Percentiles rank a stretch among this genome's conserved stretches.
phyloP scores from a whole-genome alignment of 2,888 invertebrate genomes.

The Leucozona laternaria region DNA sequence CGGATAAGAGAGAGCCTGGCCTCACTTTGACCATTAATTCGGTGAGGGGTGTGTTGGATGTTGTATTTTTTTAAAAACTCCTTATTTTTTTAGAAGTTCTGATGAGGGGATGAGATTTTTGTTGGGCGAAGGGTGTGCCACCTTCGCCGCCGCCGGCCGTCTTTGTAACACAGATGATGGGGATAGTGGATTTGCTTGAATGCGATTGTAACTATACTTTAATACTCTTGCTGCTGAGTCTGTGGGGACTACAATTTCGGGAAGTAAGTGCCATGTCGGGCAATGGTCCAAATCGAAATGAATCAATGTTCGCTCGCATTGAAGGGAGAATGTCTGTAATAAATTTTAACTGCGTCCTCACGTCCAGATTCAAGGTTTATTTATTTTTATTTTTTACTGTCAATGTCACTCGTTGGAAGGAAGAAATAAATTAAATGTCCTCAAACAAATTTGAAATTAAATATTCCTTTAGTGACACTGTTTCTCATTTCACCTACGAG shows the following conservation, averaged over 20 bases:
- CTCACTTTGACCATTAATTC: conserved; percentile 68
- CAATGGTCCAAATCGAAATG: conserved; percentile 74
- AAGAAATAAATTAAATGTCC: conserved; percentile 14
- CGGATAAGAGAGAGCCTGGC: not conserved
- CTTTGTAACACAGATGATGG: conserved; percentile 30
- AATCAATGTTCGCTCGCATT: conserved; percentile 61
- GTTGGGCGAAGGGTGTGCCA: not conserved
- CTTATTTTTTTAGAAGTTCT: conserved; percentile 31
- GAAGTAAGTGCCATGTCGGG: conserved; percentile 69
- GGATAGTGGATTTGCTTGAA: conserved; percentile 58
- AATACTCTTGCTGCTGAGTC: conserved; percentile 35
- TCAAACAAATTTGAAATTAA: conserved; percentile 9
- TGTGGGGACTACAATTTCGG: conserved; percentile 47
- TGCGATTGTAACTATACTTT: conserved; percentile 26
- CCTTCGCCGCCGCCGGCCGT: not conserved
- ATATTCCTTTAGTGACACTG: not conserved
- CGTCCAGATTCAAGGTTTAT: conserved; percentile 11
- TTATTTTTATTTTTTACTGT: not conserved
- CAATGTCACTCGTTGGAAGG: not conserved
- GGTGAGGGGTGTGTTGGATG: conserved; percentile 29
- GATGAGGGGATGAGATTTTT: conserved; percentile 45
- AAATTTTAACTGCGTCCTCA: conserved; percentile 35
- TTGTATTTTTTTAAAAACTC: conserved; percentile 26
- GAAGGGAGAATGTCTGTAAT: conserved; percentile 29
- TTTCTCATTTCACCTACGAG: too few species aligned